Base-by-base conservation (phyloP, 2,888 invertebrate species). In the Parapristionchus giblindavisi region DNA sequence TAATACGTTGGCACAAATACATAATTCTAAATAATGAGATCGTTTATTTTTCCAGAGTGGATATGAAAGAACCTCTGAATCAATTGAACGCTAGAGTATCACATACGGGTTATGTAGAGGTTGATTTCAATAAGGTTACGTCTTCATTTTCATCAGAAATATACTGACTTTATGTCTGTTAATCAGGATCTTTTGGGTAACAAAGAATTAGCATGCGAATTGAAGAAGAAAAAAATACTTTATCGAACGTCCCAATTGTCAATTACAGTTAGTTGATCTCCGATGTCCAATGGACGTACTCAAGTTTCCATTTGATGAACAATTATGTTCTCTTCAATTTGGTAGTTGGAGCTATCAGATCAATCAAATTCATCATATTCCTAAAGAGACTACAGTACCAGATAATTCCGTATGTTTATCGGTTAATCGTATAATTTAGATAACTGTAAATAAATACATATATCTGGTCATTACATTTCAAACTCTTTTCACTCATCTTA, bases 281-380 rank as follows among this genome's bases (percentile, higher is more conserved):
- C 79, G 81, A 2, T 83, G 83, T 40, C 79, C 82, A 3, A 79
- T 83, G 83, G 79, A 80, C 0, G 78, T 83, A 14, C 65, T 83
- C 11, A 75, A 75, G 21, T 83, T 83, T 34, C 83, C 83, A 60
- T 83, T 83, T 60, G 83, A 83, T 54, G 78, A 79, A 14, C 83
- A 83, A 60, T 29, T 78, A 4, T 83, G 83, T 75, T 79, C 79
- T 1, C 75, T 83, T 6, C 82, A 83, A 71, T 83, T 83, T 48
- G 81, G 83, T 4, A 82, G 82, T 0, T 83, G 83, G 83, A 80
- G 81, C 36, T 83, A 83, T 73, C 81, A 81, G 74, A 56, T 71
- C 21, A 40, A 71, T 34, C 73, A 73, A n/a, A 43, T 73, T 5
- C 73, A 38, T 2, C 73, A 73, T 34, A 40, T 73, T 2, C 21